Conservation (phyloP, 1,140 invertebrate genomes). For the Euura lappo region DNA sequence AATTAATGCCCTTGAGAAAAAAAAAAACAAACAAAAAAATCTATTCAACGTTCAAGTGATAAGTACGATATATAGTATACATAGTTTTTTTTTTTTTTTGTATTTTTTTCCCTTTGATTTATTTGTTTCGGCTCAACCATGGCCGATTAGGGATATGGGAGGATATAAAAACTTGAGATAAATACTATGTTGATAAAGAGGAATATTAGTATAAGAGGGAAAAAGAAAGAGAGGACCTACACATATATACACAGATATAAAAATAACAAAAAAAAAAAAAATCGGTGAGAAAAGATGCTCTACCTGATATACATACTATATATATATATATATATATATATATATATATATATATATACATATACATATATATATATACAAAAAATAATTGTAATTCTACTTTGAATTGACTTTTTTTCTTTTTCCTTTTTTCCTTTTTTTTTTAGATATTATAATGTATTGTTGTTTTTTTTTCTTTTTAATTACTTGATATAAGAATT, state of each 20-base stretch:
- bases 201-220: conserved; percentile 33
- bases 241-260: background rate
- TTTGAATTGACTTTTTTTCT: conserved; percentile 19
- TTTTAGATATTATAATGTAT: conserved; percentile 41
- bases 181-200: conserved; percentile 13
- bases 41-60: conserved; percentile 40
- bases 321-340: too few relatives aligned
- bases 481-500: too few relatives aligned
- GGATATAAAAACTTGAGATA: conserved; percentile 14
- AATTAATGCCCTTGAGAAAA: conserved; percentile 36
- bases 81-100: conserved; percentile 29
- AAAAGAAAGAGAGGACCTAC: background rate
- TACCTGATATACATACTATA: conserved; percentile 30
- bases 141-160: background rate
- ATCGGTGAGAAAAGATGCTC: conserved; percentile 12
- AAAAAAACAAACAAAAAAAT: conserved; percentile 17
- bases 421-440: conserved; percentile 39
- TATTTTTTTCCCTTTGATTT: conserved; percentile 22
- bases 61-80: conserved; percentile 21
- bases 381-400: too few relatives aligned
- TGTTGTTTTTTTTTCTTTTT: conserved; percentile 47
- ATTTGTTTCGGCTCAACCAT: too few relatives aligned
- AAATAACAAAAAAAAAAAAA: background rate
- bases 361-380: too few relatives aligned
- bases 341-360: background rate